Evolutionary conservation across 2,888 invertebrate species (phyloP).

Genomic region (Cerceris rybyensis): DNA sequence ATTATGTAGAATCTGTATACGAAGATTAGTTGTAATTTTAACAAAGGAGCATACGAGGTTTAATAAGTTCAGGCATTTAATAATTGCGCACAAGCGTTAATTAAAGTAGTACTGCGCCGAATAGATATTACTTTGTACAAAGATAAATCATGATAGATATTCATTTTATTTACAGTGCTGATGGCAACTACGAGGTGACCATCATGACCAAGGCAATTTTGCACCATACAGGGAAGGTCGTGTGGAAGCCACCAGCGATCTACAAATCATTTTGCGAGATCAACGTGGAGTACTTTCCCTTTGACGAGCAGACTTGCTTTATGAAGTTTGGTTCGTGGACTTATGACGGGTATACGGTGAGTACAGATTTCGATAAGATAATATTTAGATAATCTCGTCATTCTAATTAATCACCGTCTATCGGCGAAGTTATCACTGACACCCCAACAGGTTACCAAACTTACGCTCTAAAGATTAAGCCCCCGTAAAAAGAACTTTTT

Average conservation of each 20-base stretch:
- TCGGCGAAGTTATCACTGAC: not conserved
- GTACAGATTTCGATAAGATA: constrained; percentile 67
- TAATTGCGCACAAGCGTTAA: not conserved
- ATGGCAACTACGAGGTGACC: constrained; percentile 98
- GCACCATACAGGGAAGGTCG: constrained; percentile 95
- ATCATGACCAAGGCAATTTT: constrained; percentile 99
- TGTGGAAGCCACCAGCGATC: constrained; percentile 99
- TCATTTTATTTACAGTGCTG: constrained; percentile 87
- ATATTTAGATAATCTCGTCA: not conserved
- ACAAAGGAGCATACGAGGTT: too few species aligned
- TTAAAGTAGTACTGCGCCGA: not conserved
- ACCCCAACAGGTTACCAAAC: too few species aligned
- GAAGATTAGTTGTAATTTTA: too few species aligned
- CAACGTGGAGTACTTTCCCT: constrained; percentile 97
- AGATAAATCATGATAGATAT: constrained; percentile 43
- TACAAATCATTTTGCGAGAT: constrained; percentile 99
- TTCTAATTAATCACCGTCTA: not conserved
- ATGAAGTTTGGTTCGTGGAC: constrained; percentile 98
- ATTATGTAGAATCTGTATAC: too few species aligned
- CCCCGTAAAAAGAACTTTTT: too few species aligned
- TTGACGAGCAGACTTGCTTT: constrained; percentile 96
- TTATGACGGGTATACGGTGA: constrained; percentile 96
- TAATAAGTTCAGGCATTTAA: too few species aligned
- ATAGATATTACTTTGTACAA: too few species aligned
- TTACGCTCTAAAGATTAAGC: too few species aligned